Conservation (phyloP, 2,888 invertebrate species). For the Melieria crassipennis region DNA sequence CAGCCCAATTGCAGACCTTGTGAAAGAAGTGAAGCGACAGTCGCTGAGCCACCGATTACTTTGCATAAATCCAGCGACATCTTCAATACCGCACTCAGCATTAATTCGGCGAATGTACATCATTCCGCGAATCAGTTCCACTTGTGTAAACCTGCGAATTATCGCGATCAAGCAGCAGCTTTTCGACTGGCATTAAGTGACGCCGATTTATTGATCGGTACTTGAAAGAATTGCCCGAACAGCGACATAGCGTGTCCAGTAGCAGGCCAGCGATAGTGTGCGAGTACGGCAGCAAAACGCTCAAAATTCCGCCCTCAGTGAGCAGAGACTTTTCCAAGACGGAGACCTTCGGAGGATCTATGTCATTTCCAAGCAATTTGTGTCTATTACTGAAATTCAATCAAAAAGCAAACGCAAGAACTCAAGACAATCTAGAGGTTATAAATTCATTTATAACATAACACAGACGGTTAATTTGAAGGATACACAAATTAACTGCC, state of each 20-base stretch:
- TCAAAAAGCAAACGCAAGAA: slow-evolving; percentile 58
- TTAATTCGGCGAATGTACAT: slow-evolving; percentile 25
- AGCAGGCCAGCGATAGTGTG: slow-evolving; percentile 6
- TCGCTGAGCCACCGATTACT: too few species aligned
- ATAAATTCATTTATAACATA: slow-evolving; percentile 65
- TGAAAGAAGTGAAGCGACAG: too few species aligned
- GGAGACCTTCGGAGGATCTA: slow-evolving; percentile 60
- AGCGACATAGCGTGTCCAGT: slow-evolving; percentile 21
- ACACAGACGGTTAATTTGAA: slow-evolving; percentile 45
- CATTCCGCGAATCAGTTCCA: neutral
- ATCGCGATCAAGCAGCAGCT: too few species aligned
- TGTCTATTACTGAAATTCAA: slow-evolving; percentile 60
- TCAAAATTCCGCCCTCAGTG: slow-evolving; percentile 60
- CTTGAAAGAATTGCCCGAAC: slow-evolving; percentile 5
- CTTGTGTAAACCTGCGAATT: too few species aligned
- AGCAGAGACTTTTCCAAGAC: slow-evolving; percentile 59
- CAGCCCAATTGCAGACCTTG: too few species aligned
- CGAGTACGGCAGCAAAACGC: slow-evolving; percentile 37
- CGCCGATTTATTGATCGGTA: too few species aligned
- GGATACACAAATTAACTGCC: slow-evolving; percentile 9
- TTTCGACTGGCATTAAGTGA: too few species aligned
- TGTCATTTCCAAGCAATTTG: slow-evolving; percentile 64
- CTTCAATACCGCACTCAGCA: neutral
- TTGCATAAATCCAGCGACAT: too few species aligned
- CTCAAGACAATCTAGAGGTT: slow-evolving; percentile 58